phyloP scores from a whole-genome alignment of 2,888 invertebrate genomes.

The Syrista parreyssii region DNA sequence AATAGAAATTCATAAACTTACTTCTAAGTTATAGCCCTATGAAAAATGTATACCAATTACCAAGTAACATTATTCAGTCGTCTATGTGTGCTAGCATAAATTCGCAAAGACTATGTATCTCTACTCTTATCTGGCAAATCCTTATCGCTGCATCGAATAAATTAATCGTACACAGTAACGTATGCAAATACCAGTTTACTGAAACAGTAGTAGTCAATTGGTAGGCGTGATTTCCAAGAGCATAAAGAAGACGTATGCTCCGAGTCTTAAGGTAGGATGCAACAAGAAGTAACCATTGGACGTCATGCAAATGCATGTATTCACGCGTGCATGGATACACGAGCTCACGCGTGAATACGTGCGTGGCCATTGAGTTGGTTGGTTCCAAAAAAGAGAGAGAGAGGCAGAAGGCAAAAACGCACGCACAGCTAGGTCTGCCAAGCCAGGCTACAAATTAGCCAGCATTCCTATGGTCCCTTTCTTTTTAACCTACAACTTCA shows the following conservation, averaged over 20 bases:
- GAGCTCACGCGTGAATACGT: not conserved
- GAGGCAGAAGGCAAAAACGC: not conserved
- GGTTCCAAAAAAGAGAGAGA: not conserved
- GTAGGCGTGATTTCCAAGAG: not conserved
- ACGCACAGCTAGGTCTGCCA: not conserved
- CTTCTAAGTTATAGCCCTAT: not conserved
- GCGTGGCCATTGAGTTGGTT: not conserved
- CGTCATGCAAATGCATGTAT: not conserved
- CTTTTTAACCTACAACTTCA: not conserved
- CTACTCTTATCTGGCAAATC: not conserved
- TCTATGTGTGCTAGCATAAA: not conserved
- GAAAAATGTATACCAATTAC: not conserved
- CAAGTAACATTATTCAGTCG: not conserved
- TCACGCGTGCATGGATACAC: not conserved
- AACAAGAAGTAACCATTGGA: not conserved
- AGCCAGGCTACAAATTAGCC: slow-evolving; percentile 3
- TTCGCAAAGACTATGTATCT: not conserved
- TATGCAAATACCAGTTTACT: not conserved
- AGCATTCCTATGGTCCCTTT: slow-evolving; percentile 7
- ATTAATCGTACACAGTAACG: not conserved
- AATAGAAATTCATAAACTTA: not conserved
- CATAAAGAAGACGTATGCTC: not conserved
- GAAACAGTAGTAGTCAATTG: not conserved
- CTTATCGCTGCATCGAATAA: not conserved
- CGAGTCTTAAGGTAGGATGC: not conserved